Evolutionary conservation across 2,113 vertebrate species (phyloP), one percentile per base, ranked within the genome.

Genomic region (Thomomys bottae): DNA sequence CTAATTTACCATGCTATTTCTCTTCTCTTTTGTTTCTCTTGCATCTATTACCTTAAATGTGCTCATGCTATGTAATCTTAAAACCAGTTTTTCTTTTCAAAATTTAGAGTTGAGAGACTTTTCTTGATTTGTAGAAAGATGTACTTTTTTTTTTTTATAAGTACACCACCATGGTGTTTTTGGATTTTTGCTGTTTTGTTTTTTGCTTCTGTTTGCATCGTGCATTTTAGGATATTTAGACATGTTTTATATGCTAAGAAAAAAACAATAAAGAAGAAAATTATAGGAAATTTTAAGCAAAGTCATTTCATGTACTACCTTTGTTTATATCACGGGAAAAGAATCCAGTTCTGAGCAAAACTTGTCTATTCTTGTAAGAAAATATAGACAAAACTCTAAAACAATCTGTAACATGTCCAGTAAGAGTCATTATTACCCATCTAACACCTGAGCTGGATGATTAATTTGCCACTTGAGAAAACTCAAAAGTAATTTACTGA

Each of bases 391-490:
- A 4, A 54, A 17, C 14, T 54, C 4, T 89, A 91, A 91, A 91
- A 63, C 42, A 88, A 78, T 90, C 91, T 94, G 89, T 3, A 83
- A 88, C 84, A 73, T 24, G 3, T 54, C 75, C 28, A 79, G 63
- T n/a, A 85, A 79, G 75, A 85, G n/a, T 73, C 80, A 72, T 87
- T 82, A 89, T 91, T 89, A 93, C 87, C 84, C 81, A 95, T 73
- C 92, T 95, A 89, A 49, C 32, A 54, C 80, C 91, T 75, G 86
- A 88, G 89, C 28, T 84, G n/a, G 42, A 82, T 38, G 59, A 84
- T 4, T 94, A 95, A 95, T 88, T 77, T 94, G 77, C 87, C 94
- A 88, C 85, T 73, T 61, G 91, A 87, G 95, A 94, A 45, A 80
- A 61, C 40, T 91, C 73, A 89, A 54, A 94, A 94, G 79, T 91